Conservation (phyloP, 2,888 invertebrate genomes). For the Drosophila colorata region DNA sequence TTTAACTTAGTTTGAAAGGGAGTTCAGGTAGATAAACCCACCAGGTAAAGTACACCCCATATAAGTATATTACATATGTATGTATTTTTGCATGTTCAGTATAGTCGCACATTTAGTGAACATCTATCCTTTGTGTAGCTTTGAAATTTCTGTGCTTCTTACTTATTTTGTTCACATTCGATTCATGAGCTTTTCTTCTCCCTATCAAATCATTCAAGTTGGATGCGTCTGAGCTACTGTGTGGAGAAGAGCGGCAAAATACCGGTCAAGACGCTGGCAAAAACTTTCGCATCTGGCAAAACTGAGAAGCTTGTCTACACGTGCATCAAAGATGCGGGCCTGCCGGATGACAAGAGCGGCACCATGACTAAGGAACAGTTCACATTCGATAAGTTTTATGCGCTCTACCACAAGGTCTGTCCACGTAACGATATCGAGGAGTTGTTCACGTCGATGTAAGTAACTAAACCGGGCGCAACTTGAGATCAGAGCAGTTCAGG, state of each 20-base stretch:
- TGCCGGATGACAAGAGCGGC: conserved; percentile 98
- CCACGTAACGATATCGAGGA: conserved; percentile 99
- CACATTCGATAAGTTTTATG: conserved; percentile 99
- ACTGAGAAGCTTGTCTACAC: conserved; percentile 99
- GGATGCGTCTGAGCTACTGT: conserved; percentile 98
- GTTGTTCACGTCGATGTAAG: conserved; percentile 97
- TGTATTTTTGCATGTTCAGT: not conserved
- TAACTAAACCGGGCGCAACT: conserved; percentile 59
- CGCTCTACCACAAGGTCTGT: conserved; percentile 99
- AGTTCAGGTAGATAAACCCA: not conserved
- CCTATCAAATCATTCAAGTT: conserved; percentile 87
- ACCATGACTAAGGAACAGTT: conserved; percentile 97
- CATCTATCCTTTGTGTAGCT: too few relatives aligned
- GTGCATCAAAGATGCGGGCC: conserved; percentile 95
- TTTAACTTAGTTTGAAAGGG: too few relatives aligned
- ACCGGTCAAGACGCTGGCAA: conserved; percentile 97
- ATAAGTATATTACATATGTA: not conserved
- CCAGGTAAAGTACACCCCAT: not conserved
- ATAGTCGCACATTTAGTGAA: not conserved
- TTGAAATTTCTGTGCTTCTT: not conserved
- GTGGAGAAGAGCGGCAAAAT: conserved; percentile 98
- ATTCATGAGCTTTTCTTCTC: not conserved
- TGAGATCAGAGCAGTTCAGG: too few relatives aligned
- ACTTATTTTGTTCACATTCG: not conserved
- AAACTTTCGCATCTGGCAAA: conserved; percentile 99